Base-by-base conservation (phyloP, 2,797 vertebrate genomes). In the Danionella dracula region DNA sequence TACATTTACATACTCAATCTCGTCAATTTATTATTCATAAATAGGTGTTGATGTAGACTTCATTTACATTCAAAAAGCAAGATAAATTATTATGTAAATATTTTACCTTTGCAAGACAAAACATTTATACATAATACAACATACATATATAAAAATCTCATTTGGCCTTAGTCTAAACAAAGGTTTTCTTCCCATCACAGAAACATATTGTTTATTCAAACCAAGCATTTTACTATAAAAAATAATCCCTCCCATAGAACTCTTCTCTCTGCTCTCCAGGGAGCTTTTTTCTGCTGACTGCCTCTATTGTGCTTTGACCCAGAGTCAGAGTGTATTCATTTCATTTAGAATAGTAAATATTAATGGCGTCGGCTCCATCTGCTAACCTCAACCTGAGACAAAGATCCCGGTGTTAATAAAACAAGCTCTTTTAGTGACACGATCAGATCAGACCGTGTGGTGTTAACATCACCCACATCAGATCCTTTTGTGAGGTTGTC, bases 311-410 rank as follows among this genome's bases (percentile, higher is more conserved):
- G 66, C 69, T 8, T 12, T 77, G 71, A 73, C 66, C 72, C 68
- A 69, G 70, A 74, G 48, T 71, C 58, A 40, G 74, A 77, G 72
- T 70, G 65, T 72, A 77, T 77, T 77, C 60, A 68, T 74, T 77
- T 77, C 75, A 74, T 76, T 76, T 70, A 54, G 49, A 68, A 59
- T 59, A 68, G 73, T 78, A 80, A 78, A 80, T 75, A 75, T 74
- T 79, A 79, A 79, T 78, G 66, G 69, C 61, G 73, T 76, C 73
- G 68, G 35, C 71, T 70, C 73, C 76, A 74, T 72, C 76, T 78
- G 76, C 63, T 68, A 59, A 72, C 45, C 60, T 70, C 71, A 68
- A 77, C 68, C 77, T 72, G 74, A 76, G 67, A 76, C 74, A 72
- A 72, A 67, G 69, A 65, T 49, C 59, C 57, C 59, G 29, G 6